These are phyloP conservation scores for Actinemys pallida DNA, from an alignment of 2,113 vertebrate species.

Conservation along the genomic window DNA sequence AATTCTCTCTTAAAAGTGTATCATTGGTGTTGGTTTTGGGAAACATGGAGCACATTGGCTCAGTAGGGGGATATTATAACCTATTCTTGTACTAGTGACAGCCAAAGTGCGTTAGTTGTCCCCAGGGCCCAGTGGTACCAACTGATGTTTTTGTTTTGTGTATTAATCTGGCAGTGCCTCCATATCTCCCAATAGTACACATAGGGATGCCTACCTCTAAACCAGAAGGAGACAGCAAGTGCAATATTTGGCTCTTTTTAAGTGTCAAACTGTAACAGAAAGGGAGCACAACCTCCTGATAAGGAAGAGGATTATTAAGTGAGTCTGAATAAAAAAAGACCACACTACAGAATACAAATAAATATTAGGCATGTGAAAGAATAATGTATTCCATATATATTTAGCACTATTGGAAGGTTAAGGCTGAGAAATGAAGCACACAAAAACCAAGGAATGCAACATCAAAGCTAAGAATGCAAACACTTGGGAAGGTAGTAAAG, in stretches of 20 bases:
- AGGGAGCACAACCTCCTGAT: background rate
- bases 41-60: background rate
- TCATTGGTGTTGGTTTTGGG: background rate
- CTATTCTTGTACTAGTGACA: background rate
- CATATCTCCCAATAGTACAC: background rate
- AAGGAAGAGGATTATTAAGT: background rate
- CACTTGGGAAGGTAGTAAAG: slow-evolving; percentile 21
- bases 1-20: background rate
- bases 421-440: slow-evolving; percentile 20
- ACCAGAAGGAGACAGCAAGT: background rate
- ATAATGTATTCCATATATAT: background rate
- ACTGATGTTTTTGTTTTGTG: background rate
- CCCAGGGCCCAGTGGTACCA: background rate
- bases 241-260: background rate
- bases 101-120: background rate
- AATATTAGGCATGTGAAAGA: background rate
- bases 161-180: background rate
- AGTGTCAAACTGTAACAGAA: background rate
- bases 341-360: background rate
- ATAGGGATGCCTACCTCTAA: background rate
- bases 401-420: slow-evolving; percentile 26
- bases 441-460: slow-evolving; percentile 18
- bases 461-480: background rate
- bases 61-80: background rate
- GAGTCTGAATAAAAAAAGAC: rapidly evolving